Evolutionary conservation across 1,140 invertebrate species (phyloP), one percentile per base, ranked within the genome.

Genomic region (Drosophila carrolli): DNA sequence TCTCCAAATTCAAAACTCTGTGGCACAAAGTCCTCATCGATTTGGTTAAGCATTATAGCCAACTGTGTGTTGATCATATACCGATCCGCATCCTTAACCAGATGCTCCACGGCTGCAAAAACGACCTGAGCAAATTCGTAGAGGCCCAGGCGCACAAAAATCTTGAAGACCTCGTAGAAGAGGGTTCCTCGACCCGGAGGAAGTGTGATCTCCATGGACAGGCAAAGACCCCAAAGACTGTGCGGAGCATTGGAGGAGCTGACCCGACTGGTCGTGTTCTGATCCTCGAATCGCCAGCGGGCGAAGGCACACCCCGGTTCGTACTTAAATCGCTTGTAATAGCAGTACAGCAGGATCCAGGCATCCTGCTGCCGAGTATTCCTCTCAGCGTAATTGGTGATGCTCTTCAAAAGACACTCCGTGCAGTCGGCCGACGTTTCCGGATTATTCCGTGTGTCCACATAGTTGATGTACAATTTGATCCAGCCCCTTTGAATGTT

Each of bases 321-420:
- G 63, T 89, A 88, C 2, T 80, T 35, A 19, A 83, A 88, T 0
- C 48, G 43, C 13, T 62, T 80, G 14, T 88, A 88, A 13, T 84
- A 88, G 44, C 84, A 88, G 38, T 80, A 80, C 0, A 88, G 58
- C 3, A 88, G 35, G 35, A 88, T 78, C 84, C 83, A 88, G n/a
- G 60, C 84, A 27, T 88, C 79, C 23, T 53, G 44, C 0, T 77
- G 63, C 0, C 7, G 6, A 0, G 13, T 4, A 51, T 74, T 6
- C 23, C 6, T 10, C 9, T 77, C 54, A 0, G 83, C 44, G 29
- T 58, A 88, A 2, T 40, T 9, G 0, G 14, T 47, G 3, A 88
- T 74, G 35, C 60, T 77, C 4, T 58, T 63, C 35, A 88, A 7
- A 0, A 88, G 62, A 7, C 84, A 89, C 47, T 88, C 83, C 1